Conservation (phyloP, 2,888 invertebrate genomes). For the Thymelicus acteon region DNA sequence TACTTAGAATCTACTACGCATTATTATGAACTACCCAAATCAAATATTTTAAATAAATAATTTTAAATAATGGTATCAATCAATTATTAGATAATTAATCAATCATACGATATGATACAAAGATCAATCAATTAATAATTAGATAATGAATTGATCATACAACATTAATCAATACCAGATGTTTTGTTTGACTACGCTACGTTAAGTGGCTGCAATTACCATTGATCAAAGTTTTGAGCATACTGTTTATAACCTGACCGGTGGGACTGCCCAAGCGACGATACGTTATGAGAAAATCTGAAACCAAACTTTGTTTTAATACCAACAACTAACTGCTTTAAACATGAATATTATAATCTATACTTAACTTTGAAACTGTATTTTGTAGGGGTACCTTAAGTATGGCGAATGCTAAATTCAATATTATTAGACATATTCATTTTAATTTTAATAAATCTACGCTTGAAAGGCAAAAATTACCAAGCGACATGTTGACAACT, state of each 20-base stretch:
- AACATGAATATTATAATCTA: background rate
- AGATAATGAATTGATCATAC: background rate
- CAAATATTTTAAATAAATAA: background rate
- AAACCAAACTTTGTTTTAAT: constrained; percentile 59
- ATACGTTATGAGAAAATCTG: constrained; percentile 73
- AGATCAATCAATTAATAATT: background rate
- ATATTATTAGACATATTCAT: too few species aligned
- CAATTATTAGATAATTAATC: background rate
- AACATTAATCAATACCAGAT: background rate
- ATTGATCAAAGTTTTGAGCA: constrained; percentile 65
- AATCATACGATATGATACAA: background rate
- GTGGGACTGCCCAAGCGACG: constrained; percentile 63
- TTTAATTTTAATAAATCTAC: too few species aligned
- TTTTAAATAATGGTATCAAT: background rate
- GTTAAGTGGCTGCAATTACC: constrained; percentile 71
- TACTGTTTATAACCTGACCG: constrained; percentile 63
- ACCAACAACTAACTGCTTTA: background rate
- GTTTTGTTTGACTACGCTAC: constrained; percentile 14
- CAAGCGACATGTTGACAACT: too few species aligned
- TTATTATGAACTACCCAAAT: background rate
- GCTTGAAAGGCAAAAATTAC: too few species aligned
- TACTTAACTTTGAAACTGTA: too few species aligned
- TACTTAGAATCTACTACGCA: too few species aligned
- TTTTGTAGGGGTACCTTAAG: too few species aligned
- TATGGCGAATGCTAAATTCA: too few species aligned